Conservation (phyloP, 30 jellyfish, hydroid and myxozoan species). For the Aurelia aurita region DNA sequence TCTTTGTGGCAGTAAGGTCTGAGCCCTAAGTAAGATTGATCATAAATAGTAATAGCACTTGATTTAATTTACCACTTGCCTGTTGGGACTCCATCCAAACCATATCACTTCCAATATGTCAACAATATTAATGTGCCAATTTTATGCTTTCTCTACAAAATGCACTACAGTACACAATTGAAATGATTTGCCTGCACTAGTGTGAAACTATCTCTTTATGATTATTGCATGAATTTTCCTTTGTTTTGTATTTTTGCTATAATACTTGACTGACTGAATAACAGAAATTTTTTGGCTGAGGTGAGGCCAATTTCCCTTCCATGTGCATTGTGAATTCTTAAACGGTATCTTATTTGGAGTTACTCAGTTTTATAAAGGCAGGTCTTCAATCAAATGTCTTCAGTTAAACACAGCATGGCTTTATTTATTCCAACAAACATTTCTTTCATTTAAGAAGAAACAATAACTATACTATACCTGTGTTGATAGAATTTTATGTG, state of each 20-base stretch:
- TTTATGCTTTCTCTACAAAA: neutral
- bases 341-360: no score
- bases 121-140: neutral
- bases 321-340: conserved; percentile 3
- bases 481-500: neutral
- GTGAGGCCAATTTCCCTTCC: neutral
- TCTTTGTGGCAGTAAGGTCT: neutral
- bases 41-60: no score
- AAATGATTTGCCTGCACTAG: neutral
- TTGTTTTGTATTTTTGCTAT: neutral
- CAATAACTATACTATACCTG: neutral
- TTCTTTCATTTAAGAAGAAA: neutral
- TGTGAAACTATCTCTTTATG: neutral
- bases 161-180: neutral
- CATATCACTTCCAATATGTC: neutral
- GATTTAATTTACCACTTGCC: neutral
- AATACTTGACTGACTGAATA: neutral
- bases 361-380: neutral
- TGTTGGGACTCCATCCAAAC: conserved; percentile 6
- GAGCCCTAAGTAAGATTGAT: neutral
- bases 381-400: neutral
- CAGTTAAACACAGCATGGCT: neutral
- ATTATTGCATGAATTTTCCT: neutral
- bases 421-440: neutral
- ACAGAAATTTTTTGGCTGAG: neutral